phyloP scores from a whole-genome alignment of 1,140 invertebrate genomes.

The Eriosoma lanigerum region DNA sequence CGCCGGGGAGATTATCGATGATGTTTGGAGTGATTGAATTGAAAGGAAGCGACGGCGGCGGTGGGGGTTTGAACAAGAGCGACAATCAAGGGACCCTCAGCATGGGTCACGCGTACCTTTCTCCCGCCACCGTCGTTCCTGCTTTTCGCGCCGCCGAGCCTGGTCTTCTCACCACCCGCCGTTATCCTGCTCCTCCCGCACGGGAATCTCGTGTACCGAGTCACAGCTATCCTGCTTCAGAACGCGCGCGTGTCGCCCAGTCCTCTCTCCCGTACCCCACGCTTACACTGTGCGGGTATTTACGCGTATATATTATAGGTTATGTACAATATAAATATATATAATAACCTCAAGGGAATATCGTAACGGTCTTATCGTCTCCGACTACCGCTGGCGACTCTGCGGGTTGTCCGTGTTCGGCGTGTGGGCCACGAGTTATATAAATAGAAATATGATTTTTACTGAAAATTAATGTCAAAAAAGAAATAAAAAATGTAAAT shows the following conservation, averaged over 20 bases:
- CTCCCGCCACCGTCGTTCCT: background rate
- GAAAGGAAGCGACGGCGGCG: slow-evolving; percentile 22
- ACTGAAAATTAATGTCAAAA: too few relatives aligned
- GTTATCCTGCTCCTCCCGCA: background rate
- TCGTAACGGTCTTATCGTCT: slow-evolving; percentile 25
- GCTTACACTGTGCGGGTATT: background rate
- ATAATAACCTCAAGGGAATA: slow-evolving; percentile 1
- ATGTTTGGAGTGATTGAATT: slow-evolving; percentile 49
- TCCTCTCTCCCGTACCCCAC: background rate
- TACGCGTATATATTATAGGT: background rate
- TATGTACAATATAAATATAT: background rate
- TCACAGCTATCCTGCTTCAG: background rate
- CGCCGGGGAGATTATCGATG: slow-evolving; percentile 22
- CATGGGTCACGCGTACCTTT: slow-evolving; percentile 13
- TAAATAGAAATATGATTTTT: too few relatives aligned
- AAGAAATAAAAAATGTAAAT: too few relatives aligned
- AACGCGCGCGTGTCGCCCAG: background rate
- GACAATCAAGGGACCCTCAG: slow-evolving; percentile 47
- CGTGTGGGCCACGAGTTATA: too few relatives aligned
- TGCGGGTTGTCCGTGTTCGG: background rate
- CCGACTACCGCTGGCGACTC: background rate
- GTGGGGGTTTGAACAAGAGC: slow-evolving; percentile 44
- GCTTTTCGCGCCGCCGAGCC: background rate
- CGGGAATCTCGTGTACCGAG: too few relatives aligned
- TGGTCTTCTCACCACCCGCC: background rate